Percentiles rank a stretch among this genome's conserved stretches.
These are phyloP conservation scores for Daktulosphaira vitifoliae DNA, from an alignment of 1,140 invertebrate species.

Conservation along the genomic window DNA sequence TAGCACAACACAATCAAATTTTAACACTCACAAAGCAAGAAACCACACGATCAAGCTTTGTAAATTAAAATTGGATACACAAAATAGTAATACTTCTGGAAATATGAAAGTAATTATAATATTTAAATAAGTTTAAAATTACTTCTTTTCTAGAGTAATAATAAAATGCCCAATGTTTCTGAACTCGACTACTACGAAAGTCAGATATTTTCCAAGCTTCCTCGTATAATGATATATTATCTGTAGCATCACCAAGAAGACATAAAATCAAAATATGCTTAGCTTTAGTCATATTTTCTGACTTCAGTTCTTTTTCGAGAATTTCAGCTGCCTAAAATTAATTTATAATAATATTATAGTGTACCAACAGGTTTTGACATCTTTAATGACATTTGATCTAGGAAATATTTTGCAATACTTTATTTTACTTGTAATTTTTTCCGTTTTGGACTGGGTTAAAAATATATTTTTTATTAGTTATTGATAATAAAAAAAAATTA, in stretches of 20 bases:
- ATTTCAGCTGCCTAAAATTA: constrained; percentile 11
- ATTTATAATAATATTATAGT: too few species aligned
- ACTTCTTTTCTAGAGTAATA: constrained; percentile 60
- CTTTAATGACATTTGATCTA: too few species aligned
- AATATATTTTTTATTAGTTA: not conserved
- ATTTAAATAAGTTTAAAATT: constrained; percentile 33
- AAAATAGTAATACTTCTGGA: too few species aligned
- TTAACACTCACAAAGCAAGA: too few species aligned
- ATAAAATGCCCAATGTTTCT: constrained; percentile 74
- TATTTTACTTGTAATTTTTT: not conserved
- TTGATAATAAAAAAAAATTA: too few species aligned
- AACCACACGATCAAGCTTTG: too few species aligned
- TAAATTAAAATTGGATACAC: too few species aligned
- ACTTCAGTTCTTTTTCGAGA: constrained; percentile 13
- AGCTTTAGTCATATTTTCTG: not conserved
- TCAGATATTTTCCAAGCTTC: constrained; percentile 86
- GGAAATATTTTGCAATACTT: not conserved
- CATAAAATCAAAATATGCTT: constrained; percentile 49
- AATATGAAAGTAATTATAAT: not conserved
- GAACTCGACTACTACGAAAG: constrained; percentile 64
- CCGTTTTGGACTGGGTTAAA: not conserved
- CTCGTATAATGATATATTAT: constrained; percentile 60
- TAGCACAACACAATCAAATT: too few species aligned
- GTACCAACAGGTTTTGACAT: too few species aligned
- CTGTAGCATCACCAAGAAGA: constrained; percentile 73